Evolutionary conservation across 2,888 invertebrate genomes (phyloP).

Genomic region (Anorthoa munda): DNA sequence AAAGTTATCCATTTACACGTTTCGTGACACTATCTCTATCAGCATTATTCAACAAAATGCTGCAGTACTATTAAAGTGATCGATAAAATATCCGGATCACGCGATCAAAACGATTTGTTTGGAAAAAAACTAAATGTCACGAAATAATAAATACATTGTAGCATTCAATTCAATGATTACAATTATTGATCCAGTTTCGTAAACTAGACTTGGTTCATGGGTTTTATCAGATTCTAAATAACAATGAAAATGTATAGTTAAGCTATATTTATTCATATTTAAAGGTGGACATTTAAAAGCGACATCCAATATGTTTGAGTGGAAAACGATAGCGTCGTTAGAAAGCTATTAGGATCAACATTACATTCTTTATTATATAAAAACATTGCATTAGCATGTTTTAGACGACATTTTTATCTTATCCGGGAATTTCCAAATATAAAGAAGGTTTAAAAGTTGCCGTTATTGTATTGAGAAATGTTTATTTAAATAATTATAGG

Average conservation of each 20-base stretch:
- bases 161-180: constrained; percentile 6
- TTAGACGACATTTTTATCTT: constrained; percentile 17
- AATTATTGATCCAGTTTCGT: constrained; percentile 10
- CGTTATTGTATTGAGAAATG: not conserved
- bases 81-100: constrained; percentile 56
- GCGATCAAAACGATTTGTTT: constrained; percentile 44
- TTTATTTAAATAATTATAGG: not conserved
- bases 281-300: not conserved
- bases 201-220: not conserved
- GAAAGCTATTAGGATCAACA: constrained; percentile 47
- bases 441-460: not conserved
- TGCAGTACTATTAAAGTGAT: constrained; percentile 65
- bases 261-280: constrained; percentile 1
- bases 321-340: constrained; percentile 37
- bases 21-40: constrained; percentile 56
- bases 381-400: constrained; percentile 4
- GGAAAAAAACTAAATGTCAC: constrained; percentile 37
- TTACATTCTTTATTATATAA: constrained; percentile 40
- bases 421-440: not conserved
- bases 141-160: constrained; percentile 18
- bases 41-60: constrained; percentile 61
- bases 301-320: constrained; percentile 2
- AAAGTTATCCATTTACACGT: constrained; percentile 41
- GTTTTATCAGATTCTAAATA: not conserved
- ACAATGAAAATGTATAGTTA: not conserved